Evolutionary conservation across 2,113 vertebrate species (phyloP), one percentile per base, ranked within the genome.

Genomic region (Coreoperca whiteheadi): DNA sequence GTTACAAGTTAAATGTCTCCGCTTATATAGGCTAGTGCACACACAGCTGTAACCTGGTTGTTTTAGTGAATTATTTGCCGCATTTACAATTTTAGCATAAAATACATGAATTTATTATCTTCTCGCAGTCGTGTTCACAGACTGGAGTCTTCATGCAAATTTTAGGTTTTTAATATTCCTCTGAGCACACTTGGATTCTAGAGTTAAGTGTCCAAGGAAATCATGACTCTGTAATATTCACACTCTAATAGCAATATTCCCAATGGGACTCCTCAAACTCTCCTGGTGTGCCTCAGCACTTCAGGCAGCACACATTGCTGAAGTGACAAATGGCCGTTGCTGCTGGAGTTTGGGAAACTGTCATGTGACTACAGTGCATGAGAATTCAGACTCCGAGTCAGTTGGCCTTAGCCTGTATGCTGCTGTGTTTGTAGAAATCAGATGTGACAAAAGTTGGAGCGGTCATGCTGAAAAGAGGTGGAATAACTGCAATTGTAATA

Each of bases 301-400:
- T 46, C 10, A 46, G 37, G 67, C 63, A 60, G 48, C 32, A 77
- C 60, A 61, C 60, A 61, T 53, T 82, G 68, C 77, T 66, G 25
- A 83, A 77, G 72, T 78, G 67, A 81, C 74, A 72, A 65, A 79
- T 63, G 57, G 51, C 28, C 53, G 63, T 39, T 39, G 34, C 70
- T 81, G 73, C 73, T 84, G 78, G 85, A 85, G 88, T 92, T 90
- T 72, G 79, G 85, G 57, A 70, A 89, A 83, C 70, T 85, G 75
- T 84, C 74, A 81, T 71, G 77, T 85, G 86, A 82, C 74, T 51
- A 54, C 41, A 68, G 25, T 46, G 72, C 69, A 66, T 73, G 70
- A 79, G 68, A 73, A 74, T 74, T 57, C 9, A 30, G 41, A 63
- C 66, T 74, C 39, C 43, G 50, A 82, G 69, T 76, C 73, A 54